Percentiles rank a stretch among this genome's conserved stretches.
Evolutionary conservation across 2,888 invertebrate species (phyloP).

Genomic region (Limnephilus rhombicus): DNA sequence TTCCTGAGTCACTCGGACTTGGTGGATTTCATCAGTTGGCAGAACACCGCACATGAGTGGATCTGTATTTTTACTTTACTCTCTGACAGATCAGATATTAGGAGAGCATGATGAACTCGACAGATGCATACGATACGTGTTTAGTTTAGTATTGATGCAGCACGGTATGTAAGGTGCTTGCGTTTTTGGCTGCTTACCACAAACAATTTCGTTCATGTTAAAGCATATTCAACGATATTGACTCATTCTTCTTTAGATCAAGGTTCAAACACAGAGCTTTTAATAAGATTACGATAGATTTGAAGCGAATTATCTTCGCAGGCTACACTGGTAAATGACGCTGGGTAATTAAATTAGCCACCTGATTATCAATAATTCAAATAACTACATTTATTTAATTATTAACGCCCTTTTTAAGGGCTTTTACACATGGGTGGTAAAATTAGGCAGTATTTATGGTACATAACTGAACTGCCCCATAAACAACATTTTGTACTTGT

Average conservation of each 20-base stretch:
- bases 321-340: background rate
- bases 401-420: too few relatives aligned
- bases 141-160: background rate
- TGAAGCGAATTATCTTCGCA: background rate
- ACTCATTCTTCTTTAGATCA: background rate
- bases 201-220: background rate
- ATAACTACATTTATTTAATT: too few relatives aligned
- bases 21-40: constrained; percentile 13
- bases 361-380: too few relatives aligned
- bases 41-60: constrained; percentile 4
- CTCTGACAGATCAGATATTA: constrained; percentile 19
- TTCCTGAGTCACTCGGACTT: background rate
- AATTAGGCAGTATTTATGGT: too few relatives aligned
- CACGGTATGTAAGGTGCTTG: background rate
- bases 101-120: constrained; percentile 16
- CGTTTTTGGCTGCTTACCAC: constrained; percentile 2
- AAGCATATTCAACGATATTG: background rate
- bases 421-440: too few relatives aligned
- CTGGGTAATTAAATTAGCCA: background rate
- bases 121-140: constrained; percentile 15
- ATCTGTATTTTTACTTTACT: constrained; percentile 25
- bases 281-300: background rate
- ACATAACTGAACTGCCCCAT: too few relatives aligned
- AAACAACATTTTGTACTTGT: too few relatives aligned
- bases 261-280: background rate